phyloP scores from a whole-genome alignment of 2,888 invertebrate genomes.

The Hirtodrosophila confusa region DNA sequence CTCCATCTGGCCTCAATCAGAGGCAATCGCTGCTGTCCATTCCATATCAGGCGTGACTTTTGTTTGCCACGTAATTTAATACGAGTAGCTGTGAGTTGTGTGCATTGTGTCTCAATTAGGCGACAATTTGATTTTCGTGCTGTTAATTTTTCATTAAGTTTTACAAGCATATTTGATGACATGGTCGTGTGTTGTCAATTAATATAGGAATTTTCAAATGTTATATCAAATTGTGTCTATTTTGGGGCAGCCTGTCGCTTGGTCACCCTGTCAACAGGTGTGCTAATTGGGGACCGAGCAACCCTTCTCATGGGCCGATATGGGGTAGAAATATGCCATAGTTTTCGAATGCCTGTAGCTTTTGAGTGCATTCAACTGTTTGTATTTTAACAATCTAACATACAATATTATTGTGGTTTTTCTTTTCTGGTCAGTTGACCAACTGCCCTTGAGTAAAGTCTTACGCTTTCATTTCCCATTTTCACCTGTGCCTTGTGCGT shows the following conservation, averaged over 20 bases:
- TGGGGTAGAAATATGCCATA: slow-evolving; percentile 10
- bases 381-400: slow-evolving; percentile 69
- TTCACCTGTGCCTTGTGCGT: slow-evolving; percentile 36
- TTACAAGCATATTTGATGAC: slow-evolving; percentile 50
- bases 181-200: slow-evolving; percentile 75
- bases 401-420: slow-evolving; percentile 10
- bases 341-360: not conserved
- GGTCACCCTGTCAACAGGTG: slow-evolving; percentile 64
- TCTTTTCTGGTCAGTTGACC: slow-evolving; percentile 60
- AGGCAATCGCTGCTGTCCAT: slow-evolving; percentile 28
- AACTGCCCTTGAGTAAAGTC: slow-evolving; percentile 71
- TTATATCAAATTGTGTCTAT: slow-evolving; percentile 43
- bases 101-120: slow-evolving; percentile 78
- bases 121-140: slow-evolving; percentile 79
- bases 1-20: slow-evolving; percentile 22
- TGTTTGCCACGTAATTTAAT: slow-evolving; percentile 72
- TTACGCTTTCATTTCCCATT: slow-evolving; percentile 36
- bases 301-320: slow-evolving; percentile 33
- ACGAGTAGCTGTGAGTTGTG: slow-evolving; percentile 32
- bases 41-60: slow-evolving; percentile 41
- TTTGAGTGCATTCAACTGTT: slow-evolving; percentile 71
- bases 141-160: slow-evolving; percentile 77
- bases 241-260: not conserved
- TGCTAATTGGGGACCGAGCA: slow-evolving; percentile 29
- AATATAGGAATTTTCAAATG: slow-evolving; percentile 70